phyloP scores from a whole-genome alignment of 1,140 invertebrate species.

The Leptopilina clavipes region DNA sequence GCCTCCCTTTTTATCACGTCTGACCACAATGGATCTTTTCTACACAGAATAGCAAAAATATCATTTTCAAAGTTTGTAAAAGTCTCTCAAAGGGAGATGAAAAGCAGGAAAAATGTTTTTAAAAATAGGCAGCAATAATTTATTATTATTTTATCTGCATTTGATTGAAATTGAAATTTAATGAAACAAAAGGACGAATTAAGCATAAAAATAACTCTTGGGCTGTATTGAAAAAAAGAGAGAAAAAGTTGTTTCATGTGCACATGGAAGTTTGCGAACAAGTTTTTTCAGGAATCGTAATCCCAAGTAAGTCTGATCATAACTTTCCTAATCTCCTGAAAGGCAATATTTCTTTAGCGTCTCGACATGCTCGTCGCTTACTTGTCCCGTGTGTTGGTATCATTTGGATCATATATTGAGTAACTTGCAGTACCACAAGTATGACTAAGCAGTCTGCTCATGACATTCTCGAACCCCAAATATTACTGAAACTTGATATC shows the following conservation, averaged over 20 bases:
- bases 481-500: constrained; percentile 26
- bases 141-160: too few relatives aligned
- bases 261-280: neutral
- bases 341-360: constrained; percentile 31
- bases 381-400: neutral
- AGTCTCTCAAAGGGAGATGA: too few relatives aligned
- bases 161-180: too few relatives aligned
- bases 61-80: neutral
- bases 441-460: constrained; percentile 24
- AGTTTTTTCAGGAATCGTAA: constrained; percentile 4
- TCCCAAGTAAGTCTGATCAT: constrained; percentile 1
- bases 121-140: too few relatives aligned
- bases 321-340: constrained; percentile 35
- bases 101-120: too few relatives aligned
- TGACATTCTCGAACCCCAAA: constrained; percentile 23
- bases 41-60: neutral
- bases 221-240: too few relatives aligned
- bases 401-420: neutral
- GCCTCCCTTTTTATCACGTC: neutral
- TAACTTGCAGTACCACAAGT: constrained; percentile 1
- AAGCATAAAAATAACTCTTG: too few relatives aligned
- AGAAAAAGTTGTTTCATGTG: neutral
- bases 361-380: constrained; percentile 10
- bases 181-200: too few relatives aligned
- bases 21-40: constrained; percentile 8